Percentiles rank a stretch among this genome's conserved stretches.
Evolutionary conservation across 2,797 vertebrate genomes (phyloP).

Genomic region (Coendou prehensilis): DNA sequence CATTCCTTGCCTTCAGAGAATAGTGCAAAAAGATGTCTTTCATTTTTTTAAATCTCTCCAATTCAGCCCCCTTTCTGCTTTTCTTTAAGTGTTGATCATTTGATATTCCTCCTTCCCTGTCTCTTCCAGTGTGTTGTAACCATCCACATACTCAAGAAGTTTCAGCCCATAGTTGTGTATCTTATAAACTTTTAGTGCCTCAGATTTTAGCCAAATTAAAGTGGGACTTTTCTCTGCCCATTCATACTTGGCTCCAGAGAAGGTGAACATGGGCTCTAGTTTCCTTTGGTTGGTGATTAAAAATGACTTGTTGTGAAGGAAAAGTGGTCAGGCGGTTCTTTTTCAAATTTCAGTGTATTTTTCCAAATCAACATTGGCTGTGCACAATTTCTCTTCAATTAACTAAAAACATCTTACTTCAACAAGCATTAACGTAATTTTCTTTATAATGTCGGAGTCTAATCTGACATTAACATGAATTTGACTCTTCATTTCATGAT

Average conservation of each 20-base stretch:
- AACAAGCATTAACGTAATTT: conserved; percentile 44
- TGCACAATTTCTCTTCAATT: neutral
- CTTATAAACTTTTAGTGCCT: neutral
- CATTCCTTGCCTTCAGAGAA: neutral
- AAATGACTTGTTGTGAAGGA: neutral
- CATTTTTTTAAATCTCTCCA: neutral
- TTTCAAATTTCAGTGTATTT: neutral
- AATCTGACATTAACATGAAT: conserved; percentile 59
- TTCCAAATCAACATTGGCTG: neutral
- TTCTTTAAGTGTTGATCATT: neutral
- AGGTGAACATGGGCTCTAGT: neutral
- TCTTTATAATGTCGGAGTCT: conserved; percentile 26
- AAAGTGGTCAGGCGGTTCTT: neutral
- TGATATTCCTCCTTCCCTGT: neutral
- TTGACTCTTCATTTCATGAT: conserved; percentile 54
- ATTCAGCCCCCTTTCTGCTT: neutral
- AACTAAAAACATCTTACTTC: conserved; percentile 14
- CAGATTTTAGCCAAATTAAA: neutral
- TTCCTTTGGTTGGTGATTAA: neutral
- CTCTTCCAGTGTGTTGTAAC: neutral
- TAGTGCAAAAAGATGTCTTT: neutral
- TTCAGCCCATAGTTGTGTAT: neutral
- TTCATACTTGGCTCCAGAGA: neutral
- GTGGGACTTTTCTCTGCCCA: neutral
- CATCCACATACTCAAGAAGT: neutral